A percentile compares a stretch with the other conserved stretches of the same genome.
Conservation (phyloP, 1,140 invertebrate genomes). For the Ostrea denselamellosa region DNA sequence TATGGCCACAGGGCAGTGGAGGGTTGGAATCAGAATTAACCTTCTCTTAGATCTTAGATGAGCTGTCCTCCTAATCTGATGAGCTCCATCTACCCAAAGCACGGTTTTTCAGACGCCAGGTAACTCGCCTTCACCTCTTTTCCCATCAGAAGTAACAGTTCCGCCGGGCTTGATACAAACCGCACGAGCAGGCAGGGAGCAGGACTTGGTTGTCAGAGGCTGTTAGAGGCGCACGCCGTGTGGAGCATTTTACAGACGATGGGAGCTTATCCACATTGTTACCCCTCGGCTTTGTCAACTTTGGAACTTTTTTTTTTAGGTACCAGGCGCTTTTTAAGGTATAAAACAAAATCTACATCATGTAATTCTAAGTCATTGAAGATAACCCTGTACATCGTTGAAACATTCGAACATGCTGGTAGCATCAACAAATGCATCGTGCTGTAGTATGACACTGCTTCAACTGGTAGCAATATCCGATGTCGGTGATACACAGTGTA, state of each 20-base stretch:
- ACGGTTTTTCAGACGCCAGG: neutral
- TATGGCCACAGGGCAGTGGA: too few species aligned
- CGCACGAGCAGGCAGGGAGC: neutral
- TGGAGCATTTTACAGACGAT: neutral
- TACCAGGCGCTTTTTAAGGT: too few species aligned
- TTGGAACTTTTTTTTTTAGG: too few species aligned
- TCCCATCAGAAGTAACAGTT: neutral
- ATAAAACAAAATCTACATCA: too few species aligned
- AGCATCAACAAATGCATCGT: too few species aligned
- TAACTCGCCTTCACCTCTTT: neutral
- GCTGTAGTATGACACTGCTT: too few species aligned
- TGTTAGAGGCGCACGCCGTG: neutral
- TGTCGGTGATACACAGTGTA: too few species aligned
- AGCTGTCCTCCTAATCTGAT: neutral
- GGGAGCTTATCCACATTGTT: too few species aligned
- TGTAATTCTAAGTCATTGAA: too few species aligned
- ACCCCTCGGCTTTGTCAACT: neutral
- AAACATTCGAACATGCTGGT: too few species aligned
- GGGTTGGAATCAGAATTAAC: neutral
- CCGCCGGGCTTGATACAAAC: neutral
- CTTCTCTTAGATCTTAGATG: conserved; percentile 7
- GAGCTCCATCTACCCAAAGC: neutral
- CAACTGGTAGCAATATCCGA: too few species aligned
- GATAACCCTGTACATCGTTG: too few species aligned
- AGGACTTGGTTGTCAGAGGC: neutral